Conservation (phyloP, 2,888 invertebrate species). For the Megamerina dolium region DNA sequence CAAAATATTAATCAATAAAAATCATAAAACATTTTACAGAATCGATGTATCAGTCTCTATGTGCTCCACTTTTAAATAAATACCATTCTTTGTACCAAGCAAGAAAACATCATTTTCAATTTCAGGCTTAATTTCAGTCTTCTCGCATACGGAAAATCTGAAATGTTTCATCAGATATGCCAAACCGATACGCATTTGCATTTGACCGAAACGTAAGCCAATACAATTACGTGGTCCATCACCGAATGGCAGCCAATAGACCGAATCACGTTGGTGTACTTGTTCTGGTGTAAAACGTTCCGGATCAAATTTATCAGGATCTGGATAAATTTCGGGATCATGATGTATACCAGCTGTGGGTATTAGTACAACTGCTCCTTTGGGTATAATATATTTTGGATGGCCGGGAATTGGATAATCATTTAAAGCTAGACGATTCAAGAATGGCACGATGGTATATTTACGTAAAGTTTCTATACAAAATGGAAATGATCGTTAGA, state of each 20-base stretch:
- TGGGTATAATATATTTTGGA: slow-evolving; percentile 50
- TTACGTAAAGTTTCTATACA: slow-evolving; percentile 54
- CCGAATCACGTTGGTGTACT: slow-evolving; percentile 49
- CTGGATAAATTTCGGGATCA: slow-evolving; percentile 49
- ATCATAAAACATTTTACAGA: no score
- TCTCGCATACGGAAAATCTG: slow-evolving; percentile 13
- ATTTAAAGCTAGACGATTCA: slow-evolving; percentile 47
- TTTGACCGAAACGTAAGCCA: slow-evolving; percentile 28
- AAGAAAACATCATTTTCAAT: slow-evolving; percentile 20
- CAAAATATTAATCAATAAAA: no score
- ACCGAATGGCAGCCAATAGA: slow-evolving; percentile 23
- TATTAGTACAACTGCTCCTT: slow-evolving; percentile 28
- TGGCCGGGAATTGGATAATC: slow-evolving; percentile 43
- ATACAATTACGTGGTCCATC: slow-evolving; percentile 34
- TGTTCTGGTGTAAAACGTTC: slow-evolving; percentile 55
- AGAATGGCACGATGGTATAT: slow-evolving; percentile 51
- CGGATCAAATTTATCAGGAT: slow-evolving; percentile 58
- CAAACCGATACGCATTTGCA: slow-evolving; percentile 25
- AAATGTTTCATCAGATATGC: slow-evolving; percentile 21
- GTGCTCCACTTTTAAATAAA: slow-evolving; percentile 19
- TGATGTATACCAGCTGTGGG: slow-evolving; percentile 52
- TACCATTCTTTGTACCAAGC: slow-evolving; percentile 25
- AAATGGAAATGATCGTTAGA: slow-evolving; percentile 1
- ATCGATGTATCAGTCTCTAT: no score
- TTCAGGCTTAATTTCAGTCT: slow-evolving; percentile 18